These are phyloP conservation scores for Engraulis encrasicolus DNA, from an alignment of 2,113 vertebrate genomes.

Conservation along the genomic window DNA sequence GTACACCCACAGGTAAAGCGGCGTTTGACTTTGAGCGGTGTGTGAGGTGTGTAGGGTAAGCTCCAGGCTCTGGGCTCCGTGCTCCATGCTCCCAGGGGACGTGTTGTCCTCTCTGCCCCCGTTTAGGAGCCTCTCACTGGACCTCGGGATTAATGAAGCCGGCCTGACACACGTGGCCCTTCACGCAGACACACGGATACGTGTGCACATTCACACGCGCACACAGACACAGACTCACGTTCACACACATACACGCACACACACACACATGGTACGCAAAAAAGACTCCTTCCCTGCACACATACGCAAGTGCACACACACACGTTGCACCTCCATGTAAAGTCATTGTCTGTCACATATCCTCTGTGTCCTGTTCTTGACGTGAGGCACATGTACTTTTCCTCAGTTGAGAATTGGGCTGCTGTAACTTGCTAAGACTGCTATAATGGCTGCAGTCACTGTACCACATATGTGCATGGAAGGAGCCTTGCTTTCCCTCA, in stretches of 20 bases:
- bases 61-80: no score
- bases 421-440: background rate
- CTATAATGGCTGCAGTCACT: background rate
- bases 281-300: no score
- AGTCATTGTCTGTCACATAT: background rate
- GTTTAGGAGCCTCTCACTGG: slow-evolving; percentile 30
- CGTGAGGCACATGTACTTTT: background rate
- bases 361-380: background rate
- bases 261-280: background rate
- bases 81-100: slow-evolving; percentile 33
- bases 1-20: background rate
- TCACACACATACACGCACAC: no score
- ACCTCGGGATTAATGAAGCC: slow-evolving; percentile 38
- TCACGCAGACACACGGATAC: background rate
- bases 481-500: no score
- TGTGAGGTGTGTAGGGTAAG: slow-evolving; percentile 22
- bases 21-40: slow-evolving; percentile 45
- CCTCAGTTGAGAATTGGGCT: background rate
- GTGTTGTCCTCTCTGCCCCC: slow-evolving; percentile 38
- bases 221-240: no score
- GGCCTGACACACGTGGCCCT: slow-evolving; percentile 16
- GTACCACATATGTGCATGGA: no score
- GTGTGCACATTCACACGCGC: no score
- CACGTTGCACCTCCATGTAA: background rate
- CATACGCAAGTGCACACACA: background rate